A percentile compares a stretch with the other conserved stretches of the same genome.
Evolutionary conservation across 2,797 vertebrate genomes (phyloP).

Genomic region (Luscinia megarhynchos): DNA sequence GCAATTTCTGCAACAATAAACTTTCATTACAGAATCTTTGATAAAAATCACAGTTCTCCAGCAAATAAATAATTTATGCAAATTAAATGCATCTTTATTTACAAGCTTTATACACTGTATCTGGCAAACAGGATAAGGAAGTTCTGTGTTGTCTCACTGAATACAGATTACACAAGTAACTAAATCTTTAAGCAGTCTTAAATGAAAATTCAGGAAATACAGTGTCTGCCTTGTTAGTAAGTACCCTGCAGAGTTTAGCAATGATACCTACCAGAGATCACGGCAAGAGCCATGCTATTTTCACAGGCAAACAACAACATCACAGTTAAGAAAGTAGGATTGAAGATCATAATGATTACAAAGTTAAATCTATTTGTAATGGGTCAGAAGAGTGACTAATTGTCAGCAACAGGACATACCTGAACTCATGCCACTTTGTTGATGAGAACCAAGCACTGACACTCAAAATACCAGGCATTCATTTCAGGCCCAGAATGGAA

Average conservation of each 20-base stretch:
- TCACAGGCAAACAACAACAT: neutral
- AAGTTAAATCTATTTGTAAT: neutral
- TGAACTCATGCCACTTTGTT: neutral
- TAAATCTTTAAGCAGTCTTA: neutral
- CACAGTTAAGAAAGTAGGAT: neutral
- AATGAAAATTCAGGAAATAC: neutral
- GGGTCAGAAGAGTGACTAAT: slow-evolving; percentile 10
- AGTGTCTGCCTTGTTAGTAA: neutral
- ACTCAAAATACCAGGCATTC: neutral
- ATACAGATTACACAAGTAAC: neutral
- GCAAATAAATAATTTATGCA: slow-evolving; percentile 18
- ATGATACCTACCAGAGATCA: neutral
- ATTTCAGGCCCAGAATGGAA: neutral
- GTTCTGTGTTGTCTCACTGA: neutral
- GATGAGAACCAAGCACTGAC: neutral
- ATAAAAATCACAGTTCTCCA: slow-evolving; percentile 34
- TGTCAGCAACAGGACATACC: neutral
- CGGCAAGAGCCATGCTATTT: neutral
- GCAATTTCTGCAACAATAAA: neutral
- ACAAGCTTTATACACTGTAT: neutral
- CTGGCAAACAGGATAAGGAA: neutral
- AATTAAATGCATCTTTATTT: slow-evolving; percentile 34
- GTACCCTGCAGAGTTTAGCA: neutral
- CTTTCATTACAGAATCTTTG: neutral
- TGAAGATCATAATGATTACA: neutral